Evolutionary conservation across 2,797 vertebrate species (phyloP).

Genomic region (Hylomyscus alleni): DNA sequence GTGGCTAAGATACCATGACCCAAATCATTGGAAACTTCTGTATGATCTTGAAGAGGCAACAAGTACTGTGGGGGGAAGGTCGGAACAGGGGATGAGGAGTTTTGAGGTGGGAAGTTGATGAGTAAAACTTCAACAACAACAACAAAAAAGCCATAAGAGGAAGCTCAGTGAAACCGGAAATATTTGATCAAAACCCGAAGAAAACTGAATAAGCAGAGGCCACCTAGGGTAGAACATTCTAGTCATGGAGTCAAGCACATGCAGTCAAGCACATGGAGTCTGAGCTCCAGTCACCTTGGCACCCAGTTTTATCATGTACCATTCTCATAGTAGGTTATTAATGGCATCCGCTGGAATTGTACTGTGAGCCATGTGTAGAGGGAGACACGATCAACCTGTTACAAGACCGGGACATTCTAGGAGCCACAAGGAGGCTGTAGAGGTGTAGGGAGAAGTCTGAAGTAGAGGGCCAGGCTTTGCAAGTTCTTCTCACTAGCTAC

Average conservation of each 20-base stretch:
- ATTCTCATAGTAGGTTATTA: background rate
- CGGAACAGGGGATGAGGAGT: background rate
- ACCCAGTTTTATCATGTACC: too few species aligned
- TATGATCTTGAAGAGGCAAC: background rate
- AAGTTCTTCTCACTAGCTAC: background rate
- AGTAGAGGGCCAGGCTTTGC: background rate
- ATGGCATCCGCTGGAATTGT: background rate
- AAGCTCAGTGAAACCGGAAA: background rate
- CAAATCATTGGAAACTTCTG: background rate
- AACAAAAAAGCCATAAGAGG: background rate
- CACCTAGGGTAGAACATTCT: background rate
- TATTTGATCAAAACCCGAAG: background rate
- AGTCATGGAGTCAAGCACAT: background rate
- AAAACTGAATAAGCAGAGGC: background rate
- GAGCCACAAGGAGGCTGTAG: background rate
- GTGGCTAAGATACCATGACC: background rate
- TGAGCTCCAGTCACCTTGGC: background rate
- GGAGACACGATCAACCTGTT: background rate
- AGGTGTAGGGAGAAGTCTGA: background rate
- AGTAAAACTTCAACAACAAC: background rate
- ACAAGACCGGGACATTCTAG: background rate
- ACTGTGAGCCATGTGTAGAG: background rate
- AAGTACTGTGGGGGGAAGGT: background rate
- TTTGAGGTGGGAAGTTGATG: slow-evolving; percentile 1
- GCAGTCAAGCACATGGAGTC: background rate